Conservation (phyloP, 2,888 invertebrate species). For the Dorcus hopei region DNA sequence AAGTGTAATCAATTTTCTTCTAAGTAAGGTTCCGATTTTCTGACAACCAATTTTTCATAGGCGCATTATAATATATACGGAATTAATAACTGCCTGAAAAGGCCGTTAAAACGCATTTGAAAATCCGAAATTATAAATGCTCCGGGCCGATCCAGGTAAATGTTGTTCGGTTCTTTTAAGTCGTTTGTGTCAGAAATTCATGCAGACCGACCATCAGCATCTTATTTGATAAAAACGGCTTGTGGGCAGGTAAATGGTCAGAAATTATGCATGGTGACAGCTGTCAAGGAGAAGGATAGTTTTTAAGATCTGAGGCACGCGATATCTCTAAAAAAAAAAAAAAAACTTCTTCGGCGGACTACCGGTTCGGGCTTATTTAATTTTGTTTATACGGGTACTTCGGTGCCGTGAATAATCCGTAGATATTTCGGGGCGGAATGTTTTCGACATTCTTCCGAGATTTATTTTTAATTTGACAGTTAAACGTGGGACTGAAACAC, state of each 20-base stretch:
- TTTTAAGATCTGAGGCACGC: constrained; percentile 5
- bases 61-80: too few species aligned
- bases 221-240: not conserved
- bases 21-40: too few species aligned
- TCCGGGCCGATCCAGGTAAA: constrained; percentile 10
- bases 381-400: constrained; percentile 1
- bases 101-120: not conserved
- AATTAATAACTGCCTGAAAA: not conserved
- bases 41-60: too few species aligned
- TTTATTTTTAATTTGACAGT: too few species aligned
- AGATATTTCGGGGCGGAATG: too few species aligned
- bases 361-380: constrained; percentile 10
- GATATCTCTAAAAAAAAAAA: not conserved
- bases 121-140: constrained; percentile 10
- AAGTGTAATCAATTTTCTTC: too few species aligned
- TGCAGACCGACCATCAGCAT: not conserved
- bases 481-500: too few species aligned
- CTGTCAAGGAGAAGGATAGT: constrained; percentile 2
- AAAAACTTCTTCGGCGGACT: constrained; percentile 2
- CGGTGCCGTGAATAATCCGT: too few species aligned
- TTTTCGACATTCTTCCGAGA: too few species aligned
- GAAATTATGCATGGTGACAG: constrained; percentile 3
- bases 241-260: not conserved
- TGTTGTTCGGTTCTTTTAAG: constrained; percentile 9
- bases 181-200: constrained; percentile 2